Percentiles rank a stretch among this genome's conserved stretches.
Conservation (phyloP, 1,140 invertebrate genomes). For the Frieseomelitta varia region DNA sequence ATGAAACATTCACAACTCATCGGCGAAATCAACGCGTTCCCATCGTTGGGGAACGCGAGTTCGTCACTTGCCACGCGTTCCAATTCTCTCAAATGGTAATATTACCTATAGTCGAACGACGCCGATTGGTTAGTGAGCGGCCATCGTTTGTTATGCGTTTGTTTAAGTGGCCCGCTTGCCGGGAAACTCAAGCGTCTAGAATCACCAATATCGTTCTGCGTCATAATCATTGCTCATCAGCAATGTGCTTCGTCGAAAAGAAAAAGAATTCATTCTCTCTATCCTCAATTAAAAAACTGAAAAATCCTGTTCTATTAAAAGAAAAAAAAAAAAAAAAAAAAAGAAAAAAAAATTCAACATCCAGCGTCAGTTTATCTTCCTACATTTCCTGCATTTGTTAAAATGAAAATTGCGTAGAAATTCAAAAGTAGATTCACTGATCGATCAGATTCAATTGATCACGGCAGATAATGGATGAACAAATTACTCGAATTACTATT, state of each 20-base stretch:
- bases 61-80: conserved; percentile 26
- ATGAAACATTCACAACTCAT: conserved; percentile 62
- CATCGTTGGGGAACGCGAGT: not conserved
- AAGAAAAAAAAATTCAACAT: no score
- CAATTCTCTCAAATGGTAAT: conserved; percentile 50
- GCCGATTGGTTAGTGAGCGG: conserved; percentile 80
- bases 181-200: conserved; percentile 82
- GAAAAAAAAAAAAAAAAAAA: not conserved
- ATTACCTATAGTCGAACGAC: conserved; percentile 81
- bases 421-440: no score
- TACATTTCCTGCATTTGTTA: no score
- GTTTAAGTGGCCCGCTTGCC: conserved; percentile 79
- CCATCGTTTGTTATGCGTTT: conserved; percentile 80
- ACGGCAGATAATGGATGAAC: not conserved
- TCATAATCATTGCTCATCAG: conserved; percentile 49
- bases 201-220: conserved; percentile 70
- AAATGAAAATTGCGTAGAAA: no score
- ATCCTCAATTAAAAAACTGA: no score
- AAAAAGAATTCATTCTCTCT: not conserved
- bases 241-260: not conserved
- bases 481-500: not conserved
- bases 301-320: not conserved
- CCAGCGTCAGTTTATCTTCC: not conserved
- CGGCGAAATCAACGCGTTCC: conserved; percentile 35
- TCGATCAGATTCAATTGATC: not conserved